phyloP scores from a whole-genome alignment of 2,113 vertebrate genomes.

The Salvelinus alpinus region DNA sequence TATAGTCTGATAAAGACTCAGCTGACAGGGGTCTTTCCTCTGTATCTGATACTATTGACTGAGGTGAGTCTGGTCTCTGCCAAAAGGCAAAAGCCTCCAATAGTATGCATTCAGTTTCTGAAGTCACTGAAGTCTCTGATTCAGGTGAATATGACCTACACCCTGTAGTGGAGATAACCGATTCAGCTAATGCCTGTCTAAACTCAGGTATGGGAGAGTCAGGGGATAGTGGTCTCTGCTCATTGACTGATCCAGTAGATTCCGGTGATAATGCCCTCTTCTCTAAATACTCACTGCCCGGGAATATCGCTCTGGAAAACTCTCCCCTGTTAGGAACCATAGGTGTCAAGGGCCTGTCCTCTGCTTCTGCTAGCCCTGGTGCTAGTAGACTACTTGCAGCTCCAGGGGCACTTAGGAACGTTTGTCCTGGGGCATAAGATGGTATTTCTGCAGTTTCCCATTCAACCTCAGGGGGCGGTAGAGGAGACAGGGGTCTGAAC shows the following conservation, averaged over 20 bases:
- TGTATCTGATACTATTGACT: conserved; percentile 10
- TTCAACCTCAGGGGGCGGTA: conserved; percentile 52
- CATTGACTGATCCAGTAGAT: conserved; percentile 5
- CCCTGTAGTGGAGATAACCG: not conserved
- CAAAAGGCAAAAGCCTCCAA: not conserved
- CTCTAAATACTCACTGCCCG: not conserved
- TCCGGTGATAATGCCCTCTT: conserved; percentile 33
- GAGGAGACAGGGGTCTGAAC: conserved; percentile 60
- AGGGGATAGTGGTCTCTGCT: conserved; percentile 10
- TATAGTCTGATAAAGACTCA: conserved; percentile 26
- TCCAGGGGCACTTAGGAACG: conserved; percentile 14
- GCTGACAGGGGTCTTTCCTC: conserved; percentile 28
- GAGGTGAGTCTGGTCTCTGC: conserved; percentile 32
- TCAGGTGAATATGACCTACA: conserved; percentile 6
- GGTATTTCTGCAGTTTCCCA: conserved; percentile 40
- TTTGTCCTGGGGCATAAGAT: not conserved
- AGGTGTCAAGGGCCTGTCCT: conserved; percentile 11
- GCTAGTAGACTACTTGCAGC: not conserved
- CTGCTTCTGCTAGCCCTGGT: conserved; percentile 15
- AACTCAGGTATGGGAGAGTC: conserved; percentile 40
- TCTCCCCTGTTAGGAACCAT: conserved; percentile 11
- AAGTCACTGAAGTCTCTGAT: not conserved
- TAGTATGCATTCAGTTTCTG: conserved; percentile 9
- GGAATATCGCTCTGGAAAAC: not conserved
- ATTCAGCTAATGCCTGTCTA: not conserved